A percentile compares a stretch with the other conserved stretches of the same genome.
phyloP scores from a whole-genome alignment of 2,888 invertebrate species.

The Acanthosoma haemorrhoidale region DNA sequence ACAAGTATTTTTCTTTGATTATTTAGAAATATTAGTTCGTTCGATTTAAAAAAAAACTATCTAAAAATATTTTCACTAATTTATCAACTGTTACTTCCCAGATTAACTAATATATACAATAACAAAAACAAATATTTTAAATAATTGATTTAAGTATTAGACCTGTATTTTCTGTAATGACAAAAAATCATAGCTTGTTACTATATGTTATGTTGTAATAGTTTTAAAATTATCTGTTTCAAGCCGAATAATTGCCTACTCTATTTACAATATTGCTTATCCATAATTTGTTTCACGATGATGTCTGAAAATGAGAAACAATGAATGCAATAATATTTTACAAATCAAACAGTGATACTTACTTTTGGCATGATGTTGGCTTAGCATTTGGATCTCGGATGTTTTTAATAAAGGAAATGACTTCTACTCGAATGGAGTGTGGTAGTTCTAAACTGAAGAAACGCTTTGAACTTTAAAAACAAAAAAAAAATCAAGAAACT shows the following conservation, averaged over 20 bases:
- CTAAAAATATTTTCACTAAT: too few relatives aligned
- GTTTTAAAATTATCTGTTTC: too few relatives aligned
- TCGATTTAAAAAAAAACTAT: too few relatives aligned
- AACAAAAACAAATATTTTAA: too few relatives aligned
- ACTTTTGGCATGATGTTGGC: slow-evolving; percentile 28
- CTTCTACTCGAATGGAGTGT: slow-evolving; percentile 23
- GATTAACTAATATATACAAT: too few relatives aligned
- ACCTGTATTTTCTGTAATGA: too few relatives aligned
- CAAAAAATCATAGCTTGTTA: too few relatives aligned
- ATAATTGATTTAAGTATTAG: too few relatives aligned
- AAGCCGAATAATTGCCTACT: background rate
- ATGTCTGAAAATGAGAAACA: background rate
- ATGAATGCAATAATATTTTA: background rate
- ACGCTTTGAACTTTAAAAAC: slow-evolving; percentile 29
- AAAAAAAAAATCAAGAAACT: slow-evolving; percentile 8
- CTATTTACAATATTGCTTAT: background rate
- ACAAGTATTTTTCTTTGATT: too few relatives aligned
- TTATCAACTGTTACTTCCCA: too few relatives aligned
- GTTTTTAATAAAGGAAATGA: slow-evolving; percentile 17
- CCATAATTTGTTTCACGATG: background rate
- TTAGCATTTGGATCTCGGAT: slow-evolving; percentile 1
- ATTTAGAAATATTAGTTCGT: too few relatives aligned
- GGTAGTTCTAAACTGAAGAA: slow-evolving; percentile 26
- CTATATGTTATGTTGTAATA: too few relatives aligned
- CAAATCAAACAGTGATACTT: slow-evolving; percentile 16